A percentile compares a stretch with the other conserved stretches of the same genome.
Conservation (phyloP, 2,888 invertebrate genomes). For the Agonopterix alstromeriana region DNA sequence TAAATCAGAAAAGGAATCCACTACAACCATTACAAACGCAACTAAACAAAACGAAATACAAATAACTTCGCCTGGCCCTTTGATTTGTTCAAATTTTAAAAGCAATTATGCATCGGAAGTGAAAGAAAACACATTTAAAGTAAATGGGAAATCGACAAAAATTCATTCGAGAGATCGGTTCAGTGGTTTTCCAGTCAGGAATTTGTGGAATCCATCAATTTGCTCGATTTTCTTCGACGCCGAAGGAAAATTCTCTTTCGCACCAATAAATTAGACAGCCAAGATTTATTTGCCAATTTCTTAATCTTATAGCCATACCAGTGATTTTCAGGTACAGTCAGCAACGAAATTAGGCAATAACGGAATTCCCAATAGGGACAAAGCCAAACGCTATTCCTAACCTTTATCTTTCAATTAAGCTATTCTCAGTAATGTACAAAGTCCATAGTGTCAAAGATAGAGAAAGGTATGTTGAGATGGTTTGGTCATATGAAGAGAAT, state of each 20-base stretch:
- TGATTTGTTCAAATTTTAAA: neutral
- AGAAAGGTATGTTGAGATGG: no score
- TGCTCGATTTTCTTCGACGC: slow-evolving; percentile 47
- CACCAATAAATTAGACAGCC: slow-evolving; percentile 53
- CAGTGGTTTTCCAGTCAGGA: slow-evolving; percentile 33
- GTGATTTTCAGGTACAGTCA: neutral
- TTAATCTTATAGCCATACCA: slow-evolving; percentile 30
- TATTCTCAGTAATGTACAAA: no score
- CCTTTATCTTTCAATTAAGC: no score
- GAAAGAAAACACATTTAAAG: slow-evolving; percentile 9
- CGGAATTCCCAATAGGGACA: no score
- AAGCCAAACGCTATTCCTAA: no score
- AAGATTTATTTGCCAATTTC: slow-evolving; percentile 59
- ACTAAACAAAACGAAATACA: no score
- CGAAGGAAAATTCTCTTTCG: slow-evolving; percentile 37
- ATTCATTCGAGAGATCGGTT: slow-evolving; percentile 35
- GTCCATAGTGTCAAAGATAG: no score
- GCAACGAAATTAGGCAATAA: no score
- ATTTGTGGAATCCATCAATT: slow-evolving; percentile 63
- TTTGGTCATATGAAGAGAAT: no score
- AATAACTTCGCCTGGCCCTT: no score
- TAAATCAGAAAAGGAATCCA: no score
- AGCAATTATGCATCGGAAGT: slow-evolving; percentile 7
- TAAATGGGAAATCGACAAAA: slow-evolving; percentile 21
- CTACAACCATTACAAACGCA: no score